phyloP scores from a whole-genome alignment of 2,113 vertebrate species.

The Antennarius striatus region DNA sequence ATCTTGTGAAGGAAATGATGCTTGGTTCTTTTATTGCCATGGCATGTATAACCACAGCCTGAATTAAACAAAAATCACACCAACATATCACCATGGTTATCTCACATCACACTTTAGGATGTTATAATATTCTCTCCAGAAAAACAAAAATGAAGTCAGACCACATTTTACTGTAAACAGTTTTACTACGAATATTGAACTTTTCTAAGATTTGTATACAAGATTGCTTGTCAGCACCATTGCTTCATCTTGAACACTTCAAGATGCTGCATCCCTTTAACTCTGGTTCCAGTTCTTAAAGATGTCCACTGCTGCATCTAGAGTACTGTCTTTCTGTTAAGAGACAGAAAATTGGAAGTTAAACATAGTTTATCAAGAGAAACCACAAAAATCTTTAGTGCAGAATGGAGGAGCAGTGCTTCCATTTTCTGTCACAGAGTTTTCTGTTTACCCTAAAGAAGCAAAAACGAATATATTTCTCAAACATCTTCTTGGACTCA shows the following conservation, averaged over 20 bases:
- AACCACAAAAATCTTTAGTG: background rate
- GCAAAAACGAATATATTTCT: constrained; percentile 95
- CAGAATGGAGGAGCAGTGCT: background rate
- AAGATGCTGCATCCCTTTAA: constrained; percentile 8
- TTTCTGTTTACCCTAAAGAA: constrained; percentile 92
- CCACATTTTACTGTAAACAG: too few species aligned
- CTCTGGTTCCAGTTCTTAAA: constrained; percentile 87
- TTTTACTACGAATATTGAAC: too few species aligned
- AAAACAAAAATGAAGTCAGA: too few species aligned
- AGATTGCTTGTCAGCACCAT: background rate
- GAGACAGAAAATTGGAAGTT: constrained; percentile 20
- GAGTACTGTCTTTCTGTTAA: constrained; percentile 89
- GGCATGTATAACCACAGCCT: too few species aligned
- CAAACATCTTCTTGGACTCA: constrained; percentile 85
- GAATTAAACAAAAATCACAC: too few species aligned
- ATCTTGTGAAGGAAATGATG: too few species aligned
- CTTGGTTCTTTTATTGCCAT: too few species aligned
- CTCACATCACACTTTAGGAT: too few species aligned
- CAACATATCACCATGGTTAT: too few species aligned
- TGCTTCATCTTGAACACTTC: background rate
- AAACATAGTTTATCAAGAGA: background rate
- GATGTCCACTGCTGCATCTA: constrained; percentile 89
- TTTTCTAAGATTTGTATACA: too few species aligned
- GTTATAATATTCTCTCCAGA: too few species aligned
- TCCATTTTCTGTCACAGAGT: too few species aligned